Evolutionary conservation across 2,113 vertebrate species (phyloP), one percentile per base, ranked within the genome.

Genomic region (Callocephalon fimbriatum): DNA sequence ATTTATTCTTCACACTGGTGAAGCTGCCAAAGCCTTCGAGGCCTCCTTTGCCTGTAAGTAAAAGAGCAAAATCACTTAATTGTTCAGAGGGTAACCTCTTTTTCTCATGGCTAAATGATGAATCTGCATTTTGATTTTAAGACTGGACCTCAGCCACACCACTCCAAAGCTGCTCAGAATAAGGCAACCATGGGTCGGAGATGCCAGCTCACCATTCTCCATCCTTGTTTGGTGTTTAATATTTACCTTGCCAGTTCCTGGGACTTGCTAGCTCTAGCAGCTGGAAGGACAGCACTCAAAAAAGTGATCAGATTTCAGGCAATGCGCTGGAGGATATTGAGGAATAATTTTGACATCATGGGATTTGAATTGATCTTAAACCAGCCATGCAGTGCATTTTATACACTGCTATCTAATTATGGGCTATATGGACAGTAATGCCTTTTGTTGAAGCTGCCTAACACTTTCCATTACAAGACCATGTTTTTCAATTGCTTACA

Each of bases 291-390:
- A 78, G 65, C 25, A 19, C 74, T 94, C 1, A 38, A 38, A 38
- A 38, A 66, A 82, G 83, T 96, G 97, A 97, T 96, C 88, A 87
- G 86, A 95, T 97, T 97, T 85, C 85, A 95, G 90, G 90, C 93
- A 94, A 82, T 72, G 83, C 91, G 51, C 92, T 91, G 80, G 73
- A 95, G 94, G 93, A 93, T 95, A 87, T 75, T 91, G 94, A 94
- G 71, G 84, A 97, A 89, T 97, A 97, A 95, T 97, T 94, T 94
- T 96, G 86, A 87, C 80, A 92, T 93, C 91, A 97, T 97, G 94
- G 91, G 88, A 87, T 97, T 97, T 97, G 94, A 95, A 96, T 95
- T 96, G 96, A 97, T 97, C 95, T 95, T 95, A 75, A 94, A 77
- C 61, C 3, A 27, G n/a, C 80, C 88, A 82, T n/a, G 83, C 88